phyloP scores from a whole-genome alignment of 2,888 invertebrate species.

The Parasteatoda lunata region DNA sequence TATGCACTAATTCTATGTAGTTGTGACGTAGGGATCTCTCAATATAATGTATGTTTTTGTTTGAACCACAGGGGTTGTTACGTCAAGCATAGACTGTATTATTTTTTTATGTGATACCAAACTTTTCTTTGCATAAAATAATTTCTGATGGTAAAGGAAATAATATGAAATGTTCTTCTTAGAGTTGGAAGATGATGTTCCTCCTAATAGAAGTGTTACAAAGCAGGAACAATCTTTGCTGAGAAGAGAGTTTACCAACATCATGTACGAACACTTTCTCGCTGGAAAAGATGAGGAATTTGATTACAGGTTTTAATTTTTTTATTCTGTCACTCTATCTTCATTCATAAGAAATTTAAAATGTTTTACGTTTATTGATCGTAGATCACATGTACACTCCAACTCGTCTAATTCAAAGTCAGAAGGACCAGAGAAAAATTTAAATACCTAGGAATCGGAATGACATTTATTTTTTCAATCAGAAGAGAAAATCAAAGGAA shows the following conservation, averaged over 20 bases:
- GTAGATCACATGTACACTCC: too few species aligned
- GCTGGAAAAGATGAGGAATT: conserved; percentile 87
- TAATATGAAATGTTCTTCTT: neutral
- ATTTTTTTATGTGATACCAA: too few species aligned
- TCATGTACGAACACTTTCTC: conserved; percentile 89
- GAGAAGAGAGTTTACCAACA: conserved; percentile 86
- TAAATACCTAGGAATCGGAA: too few species aligned
- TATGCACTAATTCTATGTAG: too few species aligned
- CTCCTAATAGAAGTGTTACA: conserved; percentile 47
- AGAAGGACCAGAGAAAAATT: too few species aligned
- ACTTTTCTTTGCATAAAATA: too few species aligned
- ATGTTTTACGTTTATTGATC: neutral
- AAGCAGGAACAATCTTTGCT: conserved; percentile 78
- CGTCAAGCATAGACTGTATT: too few species aligned
- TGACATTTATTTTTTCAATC: neutral
- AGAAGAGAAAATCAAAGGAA: neutral
- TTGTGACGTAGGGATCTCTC: too few species aligned
- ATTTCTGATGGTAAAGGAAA: too few species aligned
- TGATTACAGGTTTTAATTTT: conserved; percentile 80
- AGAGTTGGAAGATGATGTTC: conserved; percentile 44
- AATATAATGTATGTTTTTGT: too few species aligned
- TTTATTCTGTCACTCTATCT: neutral
- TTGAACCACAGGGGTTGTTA: too few species aligned
- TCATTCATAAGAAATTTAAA: neutral
- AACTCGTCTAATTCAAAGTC: too few species aligned